Evolutionary conservation across 2,797 vertebrate genomes (phyloP).

Genomic region (Rhinatrema bivittatum): DNA sequence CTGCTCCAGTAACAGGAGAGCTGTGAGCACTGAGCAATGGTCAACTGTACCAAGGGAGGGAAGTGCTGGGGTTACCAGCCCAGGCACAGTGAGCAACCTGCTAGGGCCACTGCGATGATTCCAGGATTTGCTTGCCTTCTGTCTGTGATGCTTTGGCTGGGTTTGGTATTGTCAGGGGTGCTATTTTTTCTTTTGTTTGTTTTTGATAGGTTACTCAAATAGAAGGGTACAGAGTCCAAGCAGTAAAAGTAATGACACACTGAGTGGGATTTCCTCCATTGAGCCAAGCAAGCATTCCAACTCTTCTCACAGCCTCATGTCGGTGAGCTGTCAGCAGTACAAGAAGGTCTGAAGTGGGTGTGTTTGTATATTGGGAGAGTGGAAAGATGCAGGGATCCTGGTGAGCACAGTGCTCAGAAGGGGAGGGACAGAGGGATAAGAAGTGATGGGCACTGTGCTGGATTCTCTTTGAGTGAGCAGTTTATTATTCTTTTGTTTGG

Average conservation of each 20-base stretch:
- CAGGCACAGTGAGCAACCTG: too few relatives aligned
- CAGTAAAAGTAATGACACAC: slow-evolving; percentile 88
- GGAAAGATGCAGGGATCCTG: too few relatives aligned
- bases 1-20: too few relatives aligned
- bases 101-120: too few relatives aligned
- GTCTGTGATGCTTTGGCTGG: too few relatives aligned
- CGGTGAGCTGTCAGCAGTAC: slow-evolving; percentile 63
- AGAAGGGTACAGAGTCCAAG: slow-evolving; percentile 85
- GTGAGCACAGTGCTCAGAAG: accelerated
- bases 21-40: too few relatives aligned
- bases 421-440: neutral
- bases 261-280: slow-evolving; percentile 89
- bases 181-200: too few relatives aligned
- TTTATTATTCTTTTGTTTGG: neutral
- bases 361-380: neutral
- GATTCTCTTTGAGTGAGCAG: neutral
- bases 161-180: too few relatives aligned
- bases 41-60: too few relatives aligned
- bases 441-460: neutral
- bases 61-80: too few relatives aligned
- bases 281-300: slow-evolving; percentile 91
- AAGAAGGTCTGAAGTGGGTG: neutral
- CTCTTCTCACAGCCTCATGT: slow-evolving; percentile 87
- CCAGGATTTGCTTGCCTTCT: too few relatives aligned
- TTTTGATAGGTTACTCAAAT: slow-evolving; percentile 62